Evolutionary conservation across 2,888 invertebrate species (phyloP), one percentile per base, ranked within the genome.

Genomic region (Drosophila neoperkinsi): DNA sequence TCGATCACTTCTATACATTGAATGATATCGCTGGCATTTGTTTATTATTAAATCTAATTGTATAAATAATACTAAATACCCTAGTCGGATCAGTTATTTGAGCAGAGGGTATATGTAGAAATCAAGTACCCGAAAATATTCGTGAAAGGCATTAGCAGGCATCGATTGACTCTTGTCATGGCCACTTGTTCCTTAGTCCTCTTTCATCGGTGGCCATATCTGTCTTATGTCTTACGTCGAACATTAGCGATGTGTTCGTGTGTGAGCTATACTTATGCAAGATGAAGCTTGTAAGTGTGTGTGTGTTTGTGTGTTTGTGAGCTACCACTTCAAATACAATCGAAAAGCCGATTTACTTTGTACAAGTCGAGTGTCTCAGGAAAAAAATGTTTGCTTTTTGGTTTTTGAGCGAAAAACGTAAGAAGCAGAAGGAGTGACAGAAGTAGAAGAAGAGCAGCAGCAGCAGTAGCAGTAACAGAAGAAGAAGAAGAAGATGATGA

Each of bases 301-400:
- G 13, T 43, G 21, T 21, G 67, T 76, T 13, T 30, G 71, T 49
- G 34, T n/a, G 28, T 49, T 63, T 60, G 53, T 55, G 64, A 55
- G 41, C 55, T 63, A 33, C 65, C 74, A 79, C 79, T 84, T 81
- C 69, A 77, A 82, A 81, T 82, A 88, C 89, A 88, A 83, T 88
- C 82, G 78, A 89, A 90, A 88, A 88, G 90, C 90, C 84, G 90
- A 90, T 89, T 89, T 88, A 80, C 77, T 79, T 85, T 81, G 88
- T 82, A 81, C 73, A 71, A 84, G 74, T 81, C 77, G 73, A 85
- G 80, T 88, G 80, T 77, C 79, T 85, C 51, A 79, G 81, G 64
- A 77, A 84, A 81, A 87, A 87, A 84, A 80, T 82, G 73, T 88
- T 83, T 88, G 77, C 77, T 74, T 82, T 81, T 82, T 76, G 84